Evolutionary conservation across 2,888 invertebrate species (phyloP).

Genomic region (Hypercompe scribonia): DNA sequence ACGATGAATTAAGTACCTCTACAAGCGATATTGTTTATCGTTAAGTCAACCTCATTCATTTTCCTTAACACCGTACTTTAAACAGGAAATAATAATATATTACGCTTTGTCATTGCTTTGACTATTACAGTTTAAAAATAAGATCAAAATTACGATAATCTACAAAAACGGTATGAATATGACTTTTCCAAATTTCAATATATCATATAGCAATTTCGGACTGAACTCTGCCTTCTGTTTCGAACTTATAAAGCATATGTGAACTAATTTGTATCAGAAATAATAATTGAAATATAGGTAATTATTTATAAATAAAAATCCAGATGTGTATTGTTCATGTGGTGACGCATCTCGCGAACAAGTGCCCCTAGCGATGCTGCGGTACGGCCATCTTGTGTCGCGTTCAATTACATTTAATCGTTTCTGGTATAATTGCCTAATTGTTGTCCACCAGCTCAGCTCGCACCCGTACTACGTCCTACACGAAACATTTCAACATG

Average conservation of each 20-base stretch:
- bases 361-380: slow-evolving; percentile 52
- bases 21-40: neutral
- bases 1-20: neutral
- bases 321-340: slow-evolving; percentile 52
- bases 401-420: slow-evolving; percentile 85
- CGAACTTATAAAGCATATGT: neutral
- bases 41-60: neutral
- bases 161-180: neutral
- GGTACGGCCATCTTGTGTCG: slow-evolving; percentile 60
- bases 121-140: neutral
- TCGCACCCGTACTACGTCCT: slow-evolving; percentile 55
- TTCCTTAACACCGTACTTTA: slow-evolving; percentile 8
- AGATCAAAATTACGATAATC: neutral
- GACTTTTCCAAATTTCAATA: neutral
- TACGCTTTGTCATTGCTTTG: neutral
- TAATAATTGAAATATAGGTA: slow-evolving; percentile 10
- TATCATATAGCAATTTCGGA: neutral
- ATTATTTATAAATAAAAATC: slow-evolving; percentile 31
- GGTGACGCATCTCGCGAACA: slow-evolving; percentile 63
- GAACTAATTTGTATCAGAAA: neutral
- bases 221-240: neutral
- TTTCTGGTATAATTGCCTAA: slow-evolving; percentile 81
- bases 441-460: slow-evolving; percentile 73
- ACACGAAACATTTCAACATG: slow-evolving; percentile 31
- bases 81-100: neutral